A percentile compares a stretch with the other conserved stretches of the same genome.
phyloP scores from a whole-genome alignment of 2,888 invertebrate genomes.

The Mystacides longicornis region DNA sequence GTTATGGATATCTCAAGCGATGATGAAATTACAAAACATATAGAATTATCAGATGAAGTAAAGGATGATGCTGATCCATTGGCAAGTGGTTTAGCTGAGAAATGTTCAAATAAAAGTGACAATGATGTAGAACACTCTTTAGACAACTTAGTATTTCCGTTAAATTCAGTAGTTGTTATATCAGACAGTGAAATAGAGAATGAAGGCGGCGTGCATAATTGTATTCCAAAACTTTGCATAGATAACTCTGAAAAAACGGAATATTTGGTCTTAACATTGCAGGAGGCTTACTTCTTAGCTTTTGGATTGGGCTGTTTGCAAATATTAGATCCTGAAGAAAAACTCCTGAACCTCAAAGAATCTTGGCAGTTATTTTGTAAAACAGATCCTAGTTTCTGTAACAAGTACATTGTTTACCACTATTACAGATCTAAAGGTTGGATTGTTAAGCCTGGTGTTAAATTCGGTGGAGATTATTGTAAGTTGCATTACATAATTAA shows the following conservation, averaged over 20 bases:
- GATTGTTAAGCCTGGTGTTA: conserved; percentile 81
- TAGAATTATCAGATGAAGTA: not conserved
- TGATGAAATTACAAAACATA: conserved; percentile 30
- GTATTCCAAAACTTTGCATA: conserved; percentile 52
- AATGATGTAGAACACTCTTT: conserved; percentile 3
- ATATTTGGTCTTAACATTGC: conserved; percentile 58
- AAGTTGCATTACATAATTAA: conserved; percentile 32
- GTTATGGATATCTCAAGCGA: conserved; percentile 46
- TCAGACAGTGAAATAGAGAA: conserved; percentile 60
- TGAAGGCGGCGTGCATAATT: conserved; percentile 53
- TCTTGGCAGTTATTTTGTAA: conserved; percentile 54
- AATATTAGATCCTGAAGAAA: conserved; percentile 47
- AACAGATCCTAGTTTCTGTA: conserved; percentile 54
- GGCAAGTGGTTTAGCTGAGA: not conserved
- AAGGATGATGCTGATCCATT: not conserved
- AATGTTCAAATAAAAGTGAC: not conserved
- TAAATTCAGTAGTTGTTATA: conserved; percentile 49
- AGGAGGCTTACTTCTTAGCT: conserved; percentile 71
- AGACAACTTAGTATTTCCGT: conserved; percentile 26
- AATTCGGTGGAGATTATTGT: conserved; percentile 86
- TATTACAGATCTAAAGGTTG: conserved; percentile 85
- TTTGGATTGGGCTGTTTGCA: conserved; percentile 60
- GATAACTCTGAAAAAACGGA: conserved; percentile 55
- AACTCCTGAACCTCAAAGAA: conserved; percentile 43
- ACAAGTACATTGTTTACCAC: conserved; percentile 72